Evolutionary conservation across 1,140 invertebrate species (phyloP).

Genomic region (Bombyx mandarina): DNA sequence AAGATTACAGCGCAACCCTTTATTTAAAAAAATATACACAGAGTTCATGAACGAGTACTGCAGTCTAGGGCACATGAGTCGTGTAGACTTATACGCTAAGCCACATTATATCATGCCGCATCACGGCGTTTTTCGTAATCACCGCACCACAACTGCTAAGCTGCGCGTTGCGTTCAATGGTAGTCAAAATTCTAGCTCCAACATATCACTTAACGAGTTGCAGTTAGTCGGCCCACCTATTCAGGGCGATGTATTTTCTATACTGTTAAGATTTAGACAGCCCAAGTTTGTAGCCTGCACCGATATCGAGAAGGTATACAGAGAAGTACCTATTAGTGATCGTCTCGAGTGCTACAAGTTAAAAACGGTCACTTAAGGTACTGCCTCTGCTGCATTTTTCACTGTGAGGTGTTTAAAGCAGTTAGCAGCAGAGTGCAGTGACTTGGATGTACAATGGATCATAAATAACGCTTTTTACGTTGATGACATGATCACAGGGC

Average conservation of each 20-base stretch:
- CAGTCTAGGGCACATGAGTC: too few species aligned
- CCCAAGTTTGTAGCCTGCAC: neutral
- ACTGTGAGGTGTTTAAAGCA: neutral
- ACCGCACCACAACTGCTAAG: neutral
- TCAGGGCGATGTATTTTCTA: neutral
- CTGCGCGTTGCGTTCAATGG: neutral
- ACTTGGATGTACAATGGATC: neutral
- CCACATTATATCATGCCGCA: neutral
- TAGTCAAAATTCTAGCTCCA: neutral
- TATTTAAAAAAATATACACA: neutral
- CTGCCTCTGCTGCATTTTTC: neutral
- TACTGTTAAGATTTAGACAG: neutral
- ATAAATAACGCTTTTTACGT: neutral
- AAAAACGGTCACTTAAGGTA: neutral
- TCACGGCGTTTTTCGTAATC: neutral
- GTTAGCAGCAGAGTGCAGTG: neutral
- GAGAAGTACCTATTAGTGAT: too few species aligned
- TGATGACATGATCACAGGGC: neutral
- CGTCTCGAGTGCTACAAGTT: conserved; percentile 17
- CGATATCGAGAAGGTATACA: neutral
- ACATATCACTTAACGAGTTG: neutral
- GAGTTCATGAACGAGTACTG: neutral
- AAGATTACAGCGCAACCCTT: neutral
- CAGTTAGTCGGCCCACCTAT: neutral
- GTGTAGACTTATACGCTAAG: neutral